These are phyloP conservation scores for Ceuthmochares aereus DNA, from an alignment of 2,113 vertebrate genomes.

Conservation along the genomic window DNA sequence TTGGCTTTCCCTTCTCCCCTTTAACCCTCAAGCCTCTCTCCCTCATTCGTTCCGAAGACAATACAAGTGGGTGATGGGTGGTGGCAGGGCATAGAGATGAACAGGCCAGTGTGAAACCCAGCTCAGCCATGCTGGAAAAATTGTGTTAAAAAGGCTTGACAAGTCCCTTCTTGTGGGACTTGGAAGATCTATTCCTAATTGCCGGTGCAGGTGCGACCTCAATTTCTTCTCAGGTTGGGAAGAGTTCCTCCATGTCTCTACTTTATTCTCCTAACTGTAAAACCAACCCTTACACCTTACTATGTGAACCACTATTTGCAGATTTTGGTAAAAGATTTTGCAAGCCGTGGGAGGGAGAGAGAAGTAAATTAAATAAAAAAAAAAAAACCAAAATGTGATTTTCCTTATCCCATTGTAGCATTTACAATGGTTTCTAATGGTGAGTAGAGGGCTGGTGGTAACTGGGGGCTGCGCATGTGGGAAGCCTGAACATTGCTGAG, in stretches of 20 bases:
- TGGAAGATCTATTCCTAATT: neutral
- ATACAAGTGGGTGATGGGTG: accelerated
- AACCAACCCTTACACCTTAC: neutral
- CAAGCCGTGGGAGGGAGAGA: neutral
- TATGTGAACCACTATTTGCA: neutral
- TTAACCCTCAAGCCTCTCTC: neutral
- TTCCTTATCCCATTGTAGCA: neutral
- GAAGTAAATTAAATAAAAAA: neutral
- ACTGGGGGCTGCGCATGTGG: accelerated
- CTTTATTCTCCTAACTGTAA: neutral
- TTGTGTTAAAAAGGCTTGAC: accelerated
- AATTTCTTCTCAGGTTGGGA: neutral
- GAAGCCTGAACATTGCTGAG: neutral
- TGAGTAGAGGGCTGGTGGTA: neutral
- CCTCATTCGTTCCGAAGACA: neutral
- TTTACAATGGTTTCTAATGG: neutral
- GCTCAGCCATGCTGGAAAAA: neutral
- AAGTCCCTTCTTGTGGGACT: neutral
- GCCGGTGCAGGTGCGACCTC: neutral
- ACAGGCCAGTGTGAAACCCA: neutral
- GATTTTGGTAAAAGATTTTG: neutral
- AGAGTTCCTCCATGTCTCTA: neutral
- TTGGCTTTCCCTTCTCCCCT: neutral
- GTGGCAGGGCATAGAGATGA: accelerated
- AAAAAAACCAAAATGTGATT: neutral